A percentile compares a stretch with the other conserved stretches of the same genome.
These are phyloP conservation scores for Teleiodes luculella DNA, from an alignment of 2,888 invertebrate genomes.

Conservation along the genomic window DNA sequence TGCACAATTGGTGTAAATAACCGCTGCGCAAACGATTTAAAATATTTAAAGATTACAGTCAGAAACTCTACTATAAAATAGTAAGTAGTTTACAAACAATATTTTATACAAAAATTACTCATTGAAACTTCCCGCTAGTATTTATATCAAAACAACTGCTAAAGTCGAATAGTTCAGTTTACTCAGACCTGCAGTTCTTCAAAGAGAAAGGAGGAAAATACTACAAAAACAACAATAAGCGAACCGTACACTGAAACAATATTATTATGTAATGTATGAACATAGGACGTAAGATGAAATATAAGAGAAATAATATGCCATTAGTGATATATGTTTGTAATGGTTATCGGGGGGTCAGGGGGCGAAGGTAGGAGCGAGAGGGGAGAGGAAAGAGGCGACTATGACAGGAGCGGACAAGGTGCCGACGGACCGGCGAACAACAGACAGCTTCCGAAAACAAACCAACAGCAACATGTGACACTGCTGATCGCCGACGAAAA, in stretches of 20 bases:
- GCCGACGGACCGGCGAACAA: neutral
- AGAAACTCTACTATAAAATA: too few species aligned
- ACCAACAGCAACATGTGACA: constrained; percentile 9
- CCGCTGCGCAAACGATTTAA: too few species aligned
- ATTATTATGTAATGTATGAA: too few species aligned
- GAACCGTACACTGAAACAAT: neutral
- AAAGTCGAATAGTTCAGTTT: too few species aligned
- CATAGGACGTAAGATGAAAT: neutral
- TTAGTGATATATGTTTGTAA: neutral
- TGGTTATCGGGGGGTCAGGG: neutral
- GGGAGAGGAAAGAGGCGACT: constrained; percentile 3
- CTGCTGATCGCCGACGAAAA: constrained; percentile 4
- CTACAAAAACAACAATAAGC: neutral
- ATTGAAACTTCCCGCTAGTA: too few species aligned
- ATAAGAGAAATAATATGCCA: neutral
- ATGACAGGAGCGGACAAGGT: neutral
- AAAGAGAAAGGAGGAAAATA: constrained; percentile 7
- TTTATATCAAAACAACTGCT: too few species aligned
- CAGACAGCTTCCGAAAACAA: constrained; percentile 1
- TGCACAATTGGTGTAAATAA: too few species aligned
- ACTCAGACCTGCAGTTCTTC: neutral
- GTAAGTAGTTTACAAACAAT: too few species aligned
- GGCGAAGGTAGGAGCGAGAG: neutral
- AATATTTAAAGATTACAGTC: too few species aligned
- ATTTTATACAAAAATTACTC: too few species aligned